Conservation (phyloP, 2,113 vertebrate species). For the Festucalex cinctus region DNA sequence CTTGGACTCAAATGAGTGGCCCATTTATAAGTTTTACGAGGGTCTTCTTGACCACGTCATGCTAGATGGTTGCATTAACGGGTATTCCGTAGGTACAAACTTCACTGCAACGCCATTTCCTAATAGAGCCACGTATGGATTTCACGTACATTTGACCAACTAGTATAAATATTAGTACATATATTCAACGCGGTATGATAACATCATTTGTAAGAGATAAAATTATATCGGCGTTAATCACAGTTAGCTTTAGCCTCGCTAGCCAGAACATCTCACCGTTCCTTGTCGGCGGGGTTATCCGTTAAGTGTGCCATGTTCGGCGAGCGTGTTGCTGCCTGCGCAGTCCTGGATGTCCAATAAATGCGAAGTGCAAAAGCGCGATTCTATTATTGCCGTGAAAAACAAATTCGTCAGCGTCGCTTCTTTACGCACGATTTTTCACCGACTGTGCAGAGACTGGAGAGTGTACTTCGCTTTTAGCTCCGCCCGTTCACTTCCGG, state of each 20-base stretch:
- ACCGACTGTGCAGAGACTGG: background rate
- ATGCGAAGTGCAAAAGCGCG: background rate
- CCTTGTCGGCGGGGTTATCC: conserved; percentile 64
- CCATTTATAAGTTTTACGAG: background rate
- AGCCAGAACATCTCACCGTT: conserved; percentile 49
- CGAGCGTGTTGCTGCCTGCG: background rate
- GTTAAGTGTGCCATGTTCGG: conserved; percentile 58
- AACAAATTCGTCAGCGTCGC: background rate
- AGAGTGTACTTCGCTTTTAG: background rate
- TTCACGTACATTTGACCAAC: background rate
- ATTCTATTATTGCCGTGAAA: background rate
- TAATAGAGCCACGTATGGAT: accelerated
- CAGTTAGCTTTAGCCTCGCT: conserved; percentile 11
- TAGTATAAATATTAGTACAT: background rate
- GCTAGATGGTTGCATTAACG: background rate
- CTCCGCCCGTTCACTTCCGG: background rate
- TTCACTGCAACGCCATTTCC: background rate
- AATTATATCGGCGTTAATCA: too few relatives aligned
- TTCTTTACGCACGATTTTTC: background rate
- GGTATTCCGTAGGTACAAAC: background rate
- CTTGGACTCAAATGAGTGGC: background rate
- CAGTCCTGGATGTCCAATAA: too few relatives aligned
- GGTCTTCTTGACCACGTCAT: background rate
- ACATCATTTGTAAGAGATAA: background rate
- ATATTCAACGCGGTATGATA: background rate